A percentile compares a stretch with the other conserved stretches of the same genome.
Evolutionary conservation across 2,797 vertebrate genomes (phyloP).

Genomic region (Petrocephalus sullivani): DNA sequence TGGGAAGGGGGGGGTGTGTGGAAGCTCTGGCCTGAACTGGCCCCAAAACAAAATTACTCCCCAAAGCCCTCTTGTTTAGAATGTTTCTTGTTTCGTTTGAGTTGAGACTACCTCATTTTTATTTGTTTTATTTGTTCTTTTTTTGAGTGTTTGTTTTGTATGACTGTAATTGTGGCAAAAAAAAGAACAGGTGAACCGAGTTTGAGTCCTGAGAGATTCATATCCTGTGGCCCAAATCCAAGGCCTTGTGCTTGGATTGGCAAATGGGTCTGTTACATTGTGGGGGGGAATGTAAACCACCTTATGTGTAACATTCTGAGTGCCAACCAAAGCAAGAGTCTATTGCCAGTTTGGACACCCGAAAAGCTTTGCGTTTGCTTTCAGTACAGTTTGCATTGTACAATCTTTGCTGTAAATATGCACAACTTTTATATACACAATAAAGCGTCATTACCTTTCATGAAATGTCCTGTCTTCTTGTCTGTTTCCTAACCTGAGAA

Average conservation of each 20-base stretch:
- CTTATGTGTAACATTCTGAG: slow-evolving; percentile 7
- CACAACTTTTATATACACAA: slow-evolving; percentile 53
- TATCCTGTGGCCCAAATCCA: not conserved
- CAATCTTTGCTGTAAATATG: slow-evolving; percentile 59
- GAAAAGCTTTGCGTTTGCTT: slow-evolving; percentile 40
- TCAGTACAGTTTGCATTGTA: slow-evolving; percentile 36
- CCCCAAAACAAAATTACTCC: too few species aligned
- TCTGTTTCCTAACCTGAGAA: not conserved
- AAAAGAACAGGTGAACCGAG: not conserved
- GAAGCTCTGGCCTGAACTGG: too few species aligned
- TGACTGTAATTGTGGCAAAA: not conserved
- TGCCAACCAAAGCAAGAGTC: slow-evolving; percentile 35
- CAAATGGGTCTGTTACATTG: not conserved
- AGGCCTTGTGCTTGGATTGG: not conserved
- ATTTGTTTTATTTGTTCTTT: slow-evolving; percentile 38
- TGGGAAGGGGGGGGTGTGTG: not conserved
- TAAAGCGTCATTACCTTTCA: slow-evolving; percentile 53
- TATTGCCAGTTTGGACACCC: slow-evolving; percentile 63
- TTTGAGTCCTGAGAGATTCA: not conserved
- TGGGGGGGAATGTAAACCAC: not conserved
- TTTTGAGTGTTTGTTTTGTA: slow-evolving; percentile 33
- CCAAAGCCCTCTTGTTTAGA: too few species aligned
- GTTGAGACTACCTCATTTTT: slow-evolving; percentile 64
- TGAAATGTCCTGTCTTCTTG: slow-evolving; percentile 17
- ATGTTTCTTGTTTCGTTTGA: slow-evolving; percentile 40